These are phyloP conservation scores for Scelioninae gen. 2 DNA, from an alignment of 2,888 invertebrate species.

Conservation along the genomic window DNA sequence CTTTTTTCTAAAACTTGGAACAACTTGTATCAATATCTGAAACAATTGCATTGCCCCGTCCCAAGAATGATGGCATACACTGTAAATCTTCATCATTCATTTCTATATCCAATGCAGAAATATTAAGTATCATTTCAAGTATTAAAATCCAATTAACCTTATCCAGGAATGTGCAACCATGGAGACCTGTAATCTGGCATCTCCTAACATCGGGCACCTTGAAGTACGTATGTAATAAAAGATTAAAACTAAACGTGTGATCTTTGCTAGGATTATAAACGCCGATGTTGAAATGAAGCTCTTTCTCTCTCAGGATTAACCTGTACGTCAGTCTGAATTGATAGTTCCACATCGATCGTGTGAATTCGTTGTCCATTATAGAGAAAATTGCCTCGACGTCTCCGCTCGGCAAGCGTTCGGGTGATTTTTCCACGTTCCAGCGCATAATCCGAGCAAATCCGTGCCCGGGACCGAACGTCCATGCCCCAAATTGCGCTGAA, in stretches of 20 bases:
- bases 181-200: constrained; percentile 93
- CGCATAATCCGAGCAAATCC: constrained; percentile 95
- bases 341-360: constrained; percentile 95
- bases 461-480: constrained; percentile 96
- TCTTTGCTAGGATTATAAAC: constrained; percentile 96
- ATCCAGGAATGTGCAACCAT: constrained; percentile 92
- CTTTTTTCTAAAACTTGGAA: no score
- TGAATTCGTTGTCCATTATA: constrained; percentile 94
- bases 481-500: constrained; percentile 95
- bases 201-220: constrained; percentile 95
- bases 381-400: constrained; percentile 95
- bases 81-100: neutral
- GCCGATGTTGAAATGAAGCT: constrained; percentile 93
- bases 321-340: constrained; percentile 95
- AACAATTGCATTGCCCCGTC: no score
- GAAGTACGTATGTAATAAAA: constrained; percentile 95
- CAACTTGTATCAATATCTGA: no score
- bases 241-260: constrained; percentile 92
- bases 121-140: neutral
- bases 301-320: constrained; percentile 92
- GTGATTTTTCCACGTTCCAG: constrained; percentile 93
- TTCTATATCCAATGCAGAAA: no score
- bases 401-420: constrained; percentile 91
- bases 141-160: constrained; percentile 78
- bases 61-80: no score